Evolutionary conservation across 2,888 invertebrate species (phyloP).

Genomic region (Aricia artaxerxes): DNA sequence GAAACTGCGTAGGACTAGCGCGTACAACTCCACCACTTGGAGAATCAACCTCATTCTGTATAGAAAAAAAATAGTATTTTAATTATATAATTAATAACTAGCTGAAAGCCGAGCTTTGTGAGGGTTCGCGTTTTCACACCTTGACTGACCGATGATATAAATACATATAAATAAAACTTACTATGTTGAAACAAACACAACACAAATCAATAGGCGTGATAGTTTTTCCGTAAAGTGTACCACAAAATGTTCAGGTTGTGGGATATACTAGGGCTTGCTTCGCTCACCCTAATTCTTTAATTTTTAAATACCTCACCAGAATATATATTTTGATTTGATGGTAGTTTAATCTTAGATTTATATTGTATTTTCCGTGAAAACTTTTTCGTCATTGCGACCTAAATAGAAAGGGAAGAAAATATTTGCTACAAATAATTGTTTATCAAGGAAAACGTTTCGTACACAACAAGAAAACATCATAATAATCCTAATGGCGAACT

Average conservation of each 20-base stretch:
- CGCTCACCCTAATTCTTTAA: no score
- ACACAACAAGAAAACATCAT: background rate
- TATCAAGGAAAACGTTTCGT: background rate
- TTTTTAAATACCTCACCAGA: no score
- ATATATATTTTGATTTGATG: background rate
- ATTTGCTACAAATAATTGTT: background rate
- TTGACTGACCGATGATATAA: no score
- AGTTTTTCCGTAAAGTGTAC: no score
- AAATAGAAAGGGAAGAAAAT: background rate
- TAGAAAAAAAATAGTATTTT: background rate
- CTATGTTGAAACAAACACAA: no score
- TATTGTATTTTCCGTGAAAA: background rate
- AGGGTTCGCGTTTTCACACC: no score
- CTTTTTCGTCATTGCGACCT: background rate
- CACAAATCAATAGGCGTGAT: no score
- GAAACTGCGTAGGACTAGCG: slow-evolving; percentile 21
- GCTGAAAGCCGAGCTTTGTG: no score
- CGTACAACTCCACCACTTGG: background rate
- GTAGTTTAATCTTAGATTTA: background rate
- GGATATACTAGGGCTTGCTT: no score
- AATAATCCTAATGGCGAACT: slow-evolving; percentile 13
- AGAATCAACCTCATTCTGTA: background rate
- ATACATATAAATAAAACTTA: no score
- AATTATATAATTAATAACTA: no score
- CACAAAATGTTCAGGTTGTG: no score